A percentile compares a stretch with the other conserved stretches of the same genome.
Evolutionary conservation across 2,888 invertebrate genomes (phyloP).

Genomic region (Megaustenia siamemsis): DNA sequence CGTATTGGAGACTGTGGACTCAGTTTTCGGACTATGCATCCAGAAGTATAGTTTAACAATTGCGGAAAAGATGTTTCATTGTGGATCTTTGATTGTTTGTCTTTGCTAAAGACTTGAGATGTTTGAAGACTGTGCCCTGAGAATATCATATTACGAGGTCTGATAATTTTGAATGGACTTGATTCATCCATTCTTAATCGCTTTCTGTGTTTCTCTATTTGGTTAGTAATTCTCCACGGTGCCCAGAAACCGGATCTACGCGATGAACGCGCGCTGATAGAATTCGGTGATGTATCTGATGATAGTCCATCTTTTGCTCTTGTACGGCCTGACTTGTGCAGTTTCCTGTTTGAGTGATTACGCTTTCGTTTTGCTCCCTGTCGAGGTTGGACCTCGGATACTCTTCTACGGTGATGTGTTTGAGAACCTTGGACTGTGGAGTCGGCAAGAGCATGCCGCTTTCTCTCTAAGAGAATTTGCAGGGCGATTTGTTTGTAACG

Average conservation of each 20-base stretch:
- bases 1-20: background rate
- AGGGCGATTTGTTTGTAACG: slow-evolving; percentile 42
- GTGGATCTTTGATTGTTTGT: background rate
- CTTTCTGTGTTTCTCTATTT: slow-evolving; percentile 40
- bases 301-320: background rate
- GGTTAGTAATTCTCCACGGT: slow-evolving; percentile 31
- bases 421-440: background rate
- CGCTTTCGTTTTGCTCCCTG: background rate
- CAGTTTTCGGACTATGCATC: background rate
- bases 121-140: background rate
- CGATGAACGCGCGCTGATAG: background rate
- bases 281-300: background rate
- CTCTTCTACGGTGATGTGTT: background rate
- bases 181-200: background rate
- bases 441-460: slow-evolving; percentile 7
- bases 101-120: background rate
- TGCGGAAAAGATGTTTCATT: background rate
- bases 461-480: slow-evolving; percentile 33
- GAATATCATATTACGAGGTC: too few species aligned
- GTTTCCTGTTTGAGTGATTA: background rate
- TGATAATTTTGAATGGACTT: background rate
- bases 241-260: slow-evolving; percentile 27
- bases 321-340: background rate
- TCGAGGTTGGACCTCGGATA: background rate
- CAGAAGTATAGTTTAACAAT: background rate